Conservation (phyloP, 2,888 invertebrate genomes). For the Dolichomitus sp. region DNA sequence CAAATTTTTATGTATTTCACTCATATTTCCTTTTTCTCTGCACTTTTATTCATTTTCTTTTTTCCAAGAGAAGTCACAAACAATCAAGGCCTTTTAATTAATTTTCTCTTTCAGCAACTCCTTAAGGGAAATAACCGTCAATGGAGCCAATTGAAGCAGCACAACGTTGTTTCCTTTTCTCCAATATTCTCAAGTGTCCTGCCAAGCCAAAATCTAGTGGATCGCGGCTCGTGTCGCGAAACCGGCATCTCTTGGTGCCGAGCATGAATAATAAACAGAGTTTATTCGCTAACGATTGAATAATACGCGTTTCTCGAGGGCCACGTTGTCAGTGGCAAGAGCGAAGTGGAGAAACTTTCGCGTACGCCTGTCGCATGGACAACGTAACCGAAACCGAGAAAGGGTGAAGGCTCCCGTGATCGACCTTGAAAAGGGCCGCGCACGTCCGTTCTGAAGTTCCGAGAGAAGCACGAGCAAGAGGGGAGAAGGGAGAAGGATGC, state of each 20-base stretch:
- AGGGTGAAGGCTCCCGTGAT: conserved; percentile 39
- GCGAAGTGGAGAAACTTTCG: neutral
- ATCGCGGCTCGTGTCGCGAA: neutral
- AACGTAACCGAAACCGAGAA: conserved; percentile 27
- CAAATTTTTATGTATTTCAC: too few relatives aligned
- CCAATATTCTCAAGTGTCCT: neutral
- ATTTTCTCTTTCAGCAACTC: neutral
- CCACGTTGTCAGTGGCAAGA: neutral
- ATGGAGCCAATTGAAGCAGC: neutral
- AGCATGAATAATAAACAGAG: conserved; percentile 24
- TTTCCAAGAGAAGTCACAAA: too few relatives aligned
- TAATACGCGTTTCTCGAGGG: conserved; percentile 9
- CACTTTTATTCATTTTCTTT: too few relatives aligned
- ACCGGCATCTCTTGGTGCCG: conserved; percentile 2
- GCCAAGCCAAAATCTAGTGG: neutral
- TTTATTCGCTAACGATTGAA: conserved; percentile 22
- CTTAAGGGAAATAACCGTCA: neutral
- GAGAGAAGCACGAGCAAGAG: conserved; percentile 1
- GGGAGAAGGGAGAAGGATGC: conserved; percentile 14
- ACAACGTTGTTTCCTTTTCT: neutral
- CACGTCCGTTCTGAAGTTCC: conserved; percentile 4
- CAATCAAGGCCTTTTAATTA: neutral
- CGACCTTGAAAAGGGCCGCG: conserved; percentile 42
- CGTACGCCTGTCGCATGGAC: conserved; percentile 7
- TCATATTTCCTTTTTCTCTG: too few relatives aligned